A percentile compares a stretch with the other conserved stretches of the same genome.
phyloP scores from a whole-genome alignment of 2,113 vertebrate species.

The Harpagus bidentatus region DNA sequence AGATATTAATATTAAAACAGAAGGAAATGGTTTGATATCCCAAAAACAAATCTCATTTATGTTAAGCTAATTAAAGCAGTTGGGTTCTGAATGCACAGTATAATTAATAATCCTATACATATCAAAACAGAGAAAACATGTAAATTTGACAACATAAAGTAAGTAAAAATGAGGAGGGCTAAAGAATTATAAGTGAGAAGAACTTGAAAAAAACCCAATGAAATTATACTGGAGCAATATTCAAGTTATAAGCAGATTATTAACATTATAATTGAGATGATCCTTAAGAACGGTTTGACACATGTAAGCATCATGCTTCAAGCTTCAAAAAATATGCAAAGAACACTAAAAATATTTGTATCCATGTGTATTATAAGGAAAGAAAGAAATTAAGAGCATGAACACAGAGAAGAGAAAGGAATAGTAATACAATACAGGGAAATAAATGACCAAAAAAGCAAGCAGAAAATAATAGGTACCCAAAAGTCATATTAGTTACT shows the following conservation, averaged over 20 bases:
- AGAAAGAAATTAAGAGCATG: background rate
- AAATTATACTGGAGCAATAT: background rate
- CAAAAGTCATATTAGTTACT: background rate
- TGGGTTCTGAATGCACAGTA: background rate
- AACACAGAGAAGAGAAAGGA: background rate
- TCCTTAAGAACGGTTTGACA: constrained; percentile 25
- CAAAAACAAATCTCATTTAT: constrained; percentile 40
- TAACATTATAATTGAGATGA: constrained; percentile 25
- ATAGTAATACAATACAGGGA: background rate
- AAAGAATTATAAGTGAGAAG: constrained; percentile 10
- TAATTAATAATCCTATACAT: constrained; percentile 29
- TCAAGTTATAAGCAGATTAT: constrained; percentile 54
- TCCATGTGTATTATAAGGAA: background rate
- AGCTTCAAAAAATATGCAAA: background rate
- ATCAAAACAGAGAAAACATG: constrained; percentile 19
- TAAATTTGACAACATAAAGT: constrained; percentile 37
- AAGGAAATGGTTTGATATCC: constrained; percentile 9
- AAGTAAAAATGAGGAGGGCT: background rate
- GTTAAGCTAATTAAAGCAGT: constrained; percentile 47
- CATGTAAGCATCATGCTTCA: background rate
- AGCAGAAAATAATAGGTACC: background rate
- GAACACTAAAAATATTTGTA: background rate
- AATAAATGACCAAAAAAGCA: background rate
- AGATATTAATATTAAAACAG: background rate
- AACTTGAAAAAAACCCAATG: background rate